Evolutionary conservation across 2,888 invertebrate genomes (phyloP), one percentile per base, ranked within the genome.

Genomic region (Andrena minutula): DNA sequence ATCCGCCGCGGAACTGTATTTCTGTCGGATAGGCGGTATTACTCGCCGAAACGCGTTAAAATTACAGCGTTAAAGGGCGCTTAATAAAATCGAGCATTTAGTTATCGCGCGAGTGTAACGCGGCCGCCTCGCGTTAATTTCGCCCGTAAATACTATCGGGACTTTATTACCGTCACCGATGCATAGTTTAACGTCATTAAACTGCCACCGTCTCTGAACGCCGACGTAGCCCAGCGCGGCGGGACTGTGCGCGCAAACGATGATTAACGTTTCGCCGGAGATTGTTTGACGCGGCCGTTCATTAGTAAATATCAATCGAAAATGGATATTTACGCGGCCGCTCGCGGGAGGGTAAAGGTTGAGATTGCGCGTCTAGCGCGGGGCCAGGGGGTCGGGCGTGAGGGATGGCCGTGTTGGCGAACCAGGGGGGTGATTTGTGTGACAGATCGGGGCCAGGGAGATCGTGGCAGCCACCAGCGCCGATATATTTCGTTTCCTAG

Each of bases 361-460:
- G 74, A 81, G 66, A 72, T 79, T 66, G 51, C 60, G 73, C 68
- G 68, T 74, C 74, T 76, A 35, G 72, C 64, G 51, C 68, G 71
- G 76, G 80, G 70, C 3, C 16, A 41, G 16, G 4, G 41, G 41
- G 4, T 12, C 4, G 41, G 82, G 75, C 74, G 77, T 69, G 66
- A 74, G 69, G 69, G 73, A 41, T 81, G 87, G 79, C 81, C n/a
- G 41, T 20, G 23, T 47, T 35, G 63, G 23, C 83, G 89, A 86
- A 84, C 74, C 58, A 5, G 63, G 32, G 72, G 86, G 85, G 88
- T 92, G 92, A 92, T 92, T 92, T 92, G 92, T 92, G 92, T 89
- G 92, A 90, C 92, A 91, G 90, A 92, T 92, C 92, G 90, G 86
- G 91, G 91, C 91, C 91, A 92, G 88, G 83, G 86, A 85, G 88